Percentiles rank a stretch among this genome's conserved stretches.
phyloP scores from a whole-genome alignment of 2,797 vertebrate genomes.

The Ctenopoma kingsleyae region DNA sequence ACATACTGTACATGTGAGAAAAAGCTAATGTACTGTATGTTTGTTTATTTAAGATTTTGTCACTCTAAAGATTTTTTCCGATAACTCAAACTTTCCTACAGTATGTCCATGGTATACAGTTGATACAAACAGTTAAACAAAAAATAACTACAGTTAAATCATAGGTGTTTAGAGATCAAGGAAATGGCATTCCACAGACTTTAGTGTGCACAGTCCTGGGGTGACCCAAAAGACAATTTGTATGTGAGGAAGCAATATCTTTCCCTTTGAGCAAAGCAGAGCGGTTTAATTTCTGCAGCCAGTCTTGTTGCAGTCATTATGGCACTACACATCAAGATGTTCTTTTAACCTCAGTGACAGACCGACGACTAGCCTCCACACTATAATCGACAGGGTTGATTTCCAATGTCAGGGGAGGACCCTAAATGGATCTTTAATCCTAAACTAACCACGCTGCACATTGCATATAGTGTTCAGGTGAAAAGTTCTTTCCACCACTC shows the following conservation, averaged over 20 bases:
- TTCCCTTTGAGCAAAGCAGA: slow-evolving; percentile 59
- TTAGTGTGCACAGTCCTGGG: slow-evolving; percentile 16
- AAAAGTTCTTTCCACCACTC: slow-evolving; percentile 89
- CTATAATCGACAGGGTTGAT: slow-evolving; percentile 85
- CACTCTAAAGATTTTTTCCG: not conserved
- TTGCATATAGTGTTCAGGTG: slow-evolving; percentile 87
- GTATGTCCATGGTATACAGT: not conserved
- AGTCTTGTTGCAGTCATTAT: slow-evolving; percentile 75
- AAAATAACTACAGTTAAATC: slow-evolving; percentile 7
- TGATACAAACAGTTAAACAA: not conserved
- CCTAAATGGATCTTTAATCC: slow-evolving; percentile 92
- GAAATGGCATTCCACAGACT: slow-evolving; percentile 32
- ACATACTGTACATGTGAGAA: slow-evolving; percentile 15
- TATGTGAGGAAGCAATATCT: slow-evolving; percentile 72
- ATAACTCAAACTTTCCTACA: not conserved
- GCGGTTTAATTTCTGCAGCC: slow-evolving; percentile 74
- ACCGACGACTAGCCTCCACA: slow-evolving; percentile 60
- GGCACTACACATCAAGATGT: slow-evolving; percentile 79
- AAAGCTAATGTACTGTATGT: not conserved
- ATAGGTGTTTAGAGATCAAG: slow-evolving; percentile 6
- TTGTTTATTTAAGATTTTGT: not conserved
- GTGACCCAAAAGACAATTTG: slow-evolving; percentile 74
- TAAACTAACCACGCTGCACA: slow-evolving; percentile 88
- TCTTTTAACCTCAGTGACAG: slow-evolving; percentile 84
- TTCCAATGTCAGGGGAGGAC: slow-evolving; percentile 83